These are phyloP conservation scores for Myotis yumanensis DNA, from an alignment of 2,113 vertebrate genomes.

Conservation along the genomic window DNA sequence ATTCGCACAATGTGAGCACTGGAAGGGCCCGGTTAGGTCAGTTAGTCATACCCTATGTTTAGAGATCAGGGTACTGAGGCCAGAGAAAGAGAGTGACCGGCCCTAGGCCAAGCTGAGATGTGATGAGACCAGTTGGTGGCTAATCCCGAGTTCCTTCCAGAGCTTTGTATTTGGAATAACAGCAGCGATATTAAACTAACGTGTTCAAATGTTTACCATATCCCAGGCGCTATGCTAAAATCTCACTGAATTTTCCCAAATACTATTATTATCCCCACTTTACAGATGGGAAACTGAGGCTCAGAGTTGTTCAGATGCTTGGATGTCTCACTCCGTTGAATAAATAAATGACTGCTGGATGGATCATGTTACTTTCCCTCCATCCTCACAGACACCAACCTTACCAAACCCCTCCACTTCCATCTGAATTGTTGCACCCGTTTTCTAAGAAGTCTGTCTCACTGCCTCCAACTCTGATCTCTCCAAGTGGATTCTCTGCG, in stretches of 20 bases:
- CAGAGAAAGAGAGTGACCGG: not conserved
- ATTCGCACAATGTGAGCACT: not conserved
- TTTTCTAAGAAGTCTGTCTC: not conserved
- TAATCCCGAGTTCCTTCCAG: not conserved
- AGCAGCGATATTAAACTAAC: not conserved
- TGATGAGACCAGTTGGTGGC: not conserved
- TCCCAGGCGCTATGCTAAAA: not conserved
- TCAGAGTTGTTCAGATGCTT: not conserved
- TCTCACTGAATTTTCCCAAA: not conserved
- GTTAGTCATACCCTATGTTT: not conserved
- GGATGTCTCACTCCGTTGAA: not conserved
- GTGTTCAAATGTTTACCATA: not conserved
- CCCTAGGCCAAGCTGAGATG: not conserved
- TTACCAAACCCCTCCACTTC: not conserved
- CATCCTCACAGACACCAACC: not conserved
- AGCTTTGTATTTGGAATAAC: not conserved
- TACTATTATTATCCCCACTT: not conserved
- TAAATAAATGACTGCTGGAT: not conserved
- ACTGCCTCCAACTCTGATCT: not conserved
- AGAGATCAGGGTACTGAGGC: not conserved
- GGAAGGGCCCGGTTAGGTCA: not conserved
- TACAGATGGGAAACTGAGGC: not conserved
- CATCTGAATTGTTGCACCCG: not conserved
- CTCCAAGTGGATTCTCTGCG: not conserved
- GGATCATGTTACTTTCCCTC: not conserved